Conservation (phyloP, 2,113 vertebrate genomes). For the Silurus meridionalis region DNA sequence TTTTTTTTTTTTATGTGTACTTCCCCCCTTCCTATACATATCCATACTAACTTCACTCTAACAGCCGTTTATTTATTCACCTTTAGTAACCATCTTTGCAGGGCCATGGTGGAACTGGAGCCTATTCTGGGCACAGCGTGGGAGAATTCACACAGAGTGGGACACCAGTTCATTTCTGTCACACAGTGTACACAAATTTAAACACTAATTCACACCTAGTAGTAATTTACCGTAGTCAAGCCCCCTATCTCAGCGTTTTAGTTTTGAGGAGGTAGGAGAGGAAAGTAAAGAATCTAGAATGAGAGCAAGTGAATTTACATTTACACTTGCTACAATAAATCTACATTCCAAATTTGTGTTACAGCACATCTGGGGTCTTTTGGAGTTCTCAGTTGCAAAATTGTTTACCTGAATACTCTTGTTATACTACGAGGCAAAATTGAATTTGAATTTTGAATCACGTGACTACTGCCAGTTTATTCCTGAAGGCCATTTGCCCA, state of each 20-base stretch:
- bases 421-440: background rate
- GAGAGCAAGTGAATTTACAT: background rate
- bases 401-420: background rate
- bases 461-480: background rate
- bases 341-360: background rate
- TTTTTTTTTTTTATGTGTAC: background rate
- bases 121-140: background rate
- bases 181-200: background rate
- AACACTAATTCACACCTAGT: background rate
- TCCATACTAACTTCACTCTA: background rate
- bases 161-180: background rate
- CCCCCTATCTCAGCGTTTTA: background rate
- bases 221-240: background rate
- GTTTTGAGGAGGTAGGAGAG: background rate
- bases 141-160: background rate
- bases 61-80: background rate
- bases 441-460: background rate
- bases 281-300: background rate
- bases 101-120: background rate
- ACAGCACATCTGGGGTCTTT: background rate
- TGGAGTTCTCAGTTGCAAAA: background rate
- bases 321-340: background rate
- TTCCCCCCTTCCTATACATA: background rate
- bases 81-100: background rate
- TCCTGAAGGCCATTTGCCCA: background rate